phyloP scores from a whole-genome alignment of 2,113 vertebrate genomes.

The Castor canadensis region DNA sequence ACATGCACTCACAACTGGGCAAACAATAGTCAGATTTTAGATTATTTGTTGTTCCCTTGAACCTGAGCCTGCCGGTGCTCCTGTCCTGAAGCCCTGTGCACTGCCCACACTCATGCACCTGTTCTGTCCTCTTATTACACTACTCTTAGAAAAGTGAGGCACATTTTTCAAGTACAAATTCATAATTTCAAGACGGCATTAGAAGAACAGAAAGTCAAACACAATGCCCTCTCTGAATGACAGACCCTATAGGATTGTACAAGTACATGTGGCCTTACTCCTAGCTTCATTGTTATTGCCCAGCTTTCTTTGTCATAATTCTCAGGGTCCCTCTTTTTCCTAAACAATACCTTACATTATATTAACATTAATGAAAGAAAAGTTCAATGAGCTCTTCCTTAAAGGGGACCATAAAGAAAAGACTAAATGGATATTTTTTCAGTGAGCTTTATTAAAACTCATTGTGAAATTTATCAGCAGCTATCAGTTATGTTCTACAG shows the following conservation, averaged over 20 bases:
- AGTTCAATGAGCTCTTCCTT: not conserved
- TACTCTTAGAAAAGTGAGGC: not conserved
- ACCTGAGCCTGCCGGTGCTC: not conserved
- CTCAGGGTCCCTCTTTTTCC: not conserved
- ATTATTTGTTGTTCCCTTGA: not conserved
- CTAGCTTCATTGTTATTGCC: too few relatives aligned
- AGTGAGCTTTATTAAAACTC: too few relatives aligned
- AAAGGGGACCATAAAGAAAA: not conserved
- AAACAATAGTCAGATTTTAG: too few relatives aligned
- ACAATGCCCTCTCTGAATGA: not conserved
- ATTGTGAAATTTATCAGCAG: too few relatives aligned
- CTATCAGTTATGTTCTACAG: too few relatives aligned
- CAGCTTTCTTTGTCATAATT: not conserved
- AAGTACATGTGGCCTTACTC: not conserved
- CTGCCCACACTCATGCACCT: not conserved
- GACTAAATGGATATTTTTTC: not conserved
- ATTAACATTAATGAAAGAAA: not conserved
- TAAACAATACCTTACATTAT: not conserved
- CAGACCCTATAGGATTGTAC: too few relatives aligned
- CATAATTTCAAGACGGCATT: not conserved
- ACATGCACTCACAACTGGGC: not conserved
- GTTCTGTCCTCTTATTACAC: too few relatives aligned
- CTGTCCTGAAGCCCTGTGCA: not conserved
- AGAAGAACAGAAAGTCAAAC: not conserved
- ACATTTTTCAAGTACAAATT: not conserved